Conservation (phyloP, 2,888 invertebrate genomes). For the Conistra vaccinii region DNA sequence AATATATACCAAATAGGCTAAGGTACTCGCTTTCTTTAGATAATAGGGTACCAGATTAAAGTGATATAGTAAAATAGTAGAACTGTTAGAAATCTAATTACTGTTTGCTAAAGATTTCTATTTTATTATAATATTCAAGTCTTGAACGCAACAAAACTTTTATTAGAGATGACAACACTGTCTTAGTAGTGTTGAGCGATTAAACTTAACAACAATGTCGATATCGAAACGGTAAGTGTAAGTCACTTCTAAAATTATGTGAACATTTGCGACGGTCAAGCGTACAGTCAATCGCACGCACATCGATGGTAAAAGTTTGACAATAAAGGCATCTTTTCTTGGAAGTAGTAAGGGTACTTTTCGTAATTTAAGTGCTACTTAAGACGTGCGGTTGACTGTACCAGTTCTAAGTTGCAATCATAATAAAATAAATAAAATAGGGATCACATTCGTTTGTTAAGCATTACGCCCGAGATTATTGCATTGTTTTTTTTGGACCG, state of each 20-base stretch:
- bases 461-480: not conserved
- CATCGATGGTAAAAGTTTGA: not conserved
- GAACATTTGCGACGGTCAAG: not conserved
- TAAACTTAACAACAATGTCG: not conserved
- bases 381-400: not conserved
- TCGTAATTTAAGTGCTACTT: not conserved
- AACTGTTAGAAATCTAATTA: not conserved
- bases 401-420: not conserved
- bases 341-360: not conserved
- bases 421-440: too few relatives aligned
- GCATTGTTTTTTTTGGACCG: not conserved
- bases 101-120: too few relatives aligned
- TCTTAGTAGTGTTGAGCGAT: constrained; percentile 9
- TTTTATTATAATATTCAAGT: too few relatives aligned
- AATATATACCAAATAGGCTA: not conserved
- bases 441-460: not conserved
- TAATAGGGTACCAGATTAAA: not conserved
- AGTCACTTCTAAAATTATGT: not conserved
- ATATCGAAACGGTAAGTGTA: not conserved
- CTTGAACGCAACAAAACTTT: constrained; percentile 25
- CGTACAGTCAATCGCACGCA: not conserved
- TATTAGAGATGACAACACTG: constrained; percentile 35
- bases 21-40: not conserved
- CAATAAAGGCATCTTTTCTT: not conserved
- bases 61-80: not conserved